Evolutionary conservation across 1,140 invertebrate genomes (phyloP), one percentile per base, ranked within the genome.

Genomic region (Ephestia elutella): DNA sequence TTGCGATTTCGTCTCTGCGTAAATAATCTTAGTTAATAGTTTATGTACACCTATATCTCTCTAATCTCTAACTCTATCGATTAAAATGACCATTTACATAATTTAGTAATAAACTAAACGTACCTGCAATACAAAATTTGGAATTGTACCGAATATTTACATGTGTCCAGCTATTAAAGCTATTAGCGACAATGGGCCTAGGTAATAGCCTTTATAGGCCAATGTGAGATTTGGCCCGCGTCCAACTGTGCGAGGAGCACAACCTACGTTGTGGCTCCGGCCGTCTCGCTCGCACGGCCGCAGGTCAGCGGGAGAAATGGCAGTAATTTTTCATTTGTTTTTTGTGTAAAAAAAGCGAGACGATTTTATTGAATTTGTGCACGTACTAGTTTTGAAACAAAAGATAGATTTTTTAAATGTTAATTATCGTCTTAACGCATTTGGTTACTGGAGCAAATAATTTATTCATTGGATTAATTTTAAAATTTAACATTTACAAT

Each of bases 171-270:
- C 38, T 72, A 80, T 82, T 76, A 79, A 81, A 78, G 78, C 77
- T 81, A 83, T 81, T 81, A 83, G 74, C 70, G 71, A 71, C 73
- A 77, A 77, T 75, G 66, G 68, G 70, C 65, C 63, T 70, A 71
- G 75, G 80, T 80, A 76, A 77, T 73, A 71, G 76, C 60, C 68
- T 70, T 68, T 74, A 68, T 68, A 68, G 65, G 73, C 70, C 71
- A 72, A 72, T 71, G 68, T 56, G 68, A 68, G 67, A 72, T 68
- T 68, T 80, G 79, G 77, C 71, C 49, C 5, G 15, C 13, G 5
- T 51, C 60, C 60, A 62, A 49, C 8, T 25, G 50, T 44, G 51
- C 9, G 21, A 17, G 5, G 21, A 54, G 51, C n/a, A 32, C 38
- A 15, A 21, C 21, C n/a, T 0, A 53, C 50, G n/a, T n/a, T 53